These are phyloP conservation scores for Illadopsis cleaveri DNA, from an alignment of 2,113 vertebrate species.

Conservation along the genomic window DNA sequence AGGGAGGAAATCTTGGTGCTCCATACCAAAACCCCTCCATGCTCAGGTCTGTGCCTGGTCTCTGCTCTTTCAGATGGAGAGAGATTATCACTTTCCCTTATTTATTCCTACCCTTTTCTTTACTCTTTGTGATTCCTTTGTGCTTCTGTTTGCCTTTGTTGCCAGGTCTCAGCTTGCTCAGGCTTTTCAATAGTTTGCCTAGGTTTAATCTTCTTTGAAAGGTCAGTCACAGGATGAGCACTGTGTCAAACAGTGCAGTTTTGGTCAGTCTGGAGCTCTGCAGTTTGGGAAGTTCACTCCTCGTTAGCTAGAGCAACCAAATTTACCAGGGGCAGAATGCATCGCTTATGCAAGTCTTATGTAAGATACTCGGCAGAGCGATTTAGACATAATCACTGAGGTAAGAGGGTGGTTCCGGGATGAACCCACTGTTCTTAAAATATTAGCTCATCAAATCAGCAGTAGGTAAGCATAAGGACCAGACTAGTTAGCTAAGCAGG, in stretches of 20 bases:
- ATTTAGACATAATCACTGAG: constrained; percentile 26
- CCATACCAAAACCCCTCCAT: neutral
- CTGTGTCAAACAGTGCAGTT: neutral
- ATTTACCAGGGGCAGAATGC: neutral
- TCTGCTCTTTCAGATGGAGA: neutral
- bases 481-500: constrained; percentile 28
- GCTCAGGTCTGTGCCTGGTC: neutral
- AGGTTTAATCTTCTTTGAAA: constrained; percentile 40
- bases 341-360: constrained; percentile 32
- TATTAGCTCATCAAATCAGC: constrained; percentile 48
- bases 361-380: neutral
- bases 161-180: constrained; percentile 12
- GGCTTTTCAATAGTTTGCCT: neutral
- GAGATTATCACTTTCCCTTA: neutral
- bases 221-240: neutral
- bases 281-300: neutral
- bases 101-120: neutral
- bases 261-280: neutral
- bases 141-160: constrained; percentile 14
- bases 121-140: neutral
- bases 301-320: neutral
- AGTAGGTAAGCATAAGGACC: constrained; percentile 5
- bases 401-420: constrained; percentile 46
- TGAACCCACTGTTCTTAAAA: constrained; percentile 40
- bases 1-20: neutral